Base-by-base conservation (phyloP, 2,888 invertebrate species). In the Lasioglossum oenotherae region DNA sequence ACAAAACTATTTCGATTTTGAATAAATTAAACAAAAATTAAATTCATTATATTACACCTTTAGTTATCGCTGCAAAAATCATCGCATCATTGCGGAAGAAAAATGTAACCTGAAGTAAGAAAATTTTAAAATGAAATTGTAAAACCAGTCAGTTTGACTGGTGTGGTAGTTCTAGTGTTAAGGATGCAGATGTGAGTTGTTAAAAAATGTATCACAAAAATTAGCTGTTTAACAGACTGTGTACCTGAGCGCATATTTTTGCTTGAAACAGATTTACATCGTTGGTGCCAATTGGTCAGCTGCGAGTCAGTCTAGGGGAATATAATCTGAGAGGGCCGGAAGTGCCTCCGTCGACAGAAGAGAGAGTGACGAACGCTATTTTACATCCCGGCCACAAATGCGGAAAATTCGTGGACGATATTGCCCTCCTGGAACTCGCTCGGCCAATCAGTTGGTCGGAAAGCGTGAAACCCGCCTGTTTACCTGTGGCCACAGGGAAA, bases 331-430 rank as follows among this genome's bases (percentile, higher is more conserved):
- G 96, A 0, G 95, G 96, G 49, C 95, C 95, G 19, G 96, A 96
- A 75, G 94, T 95, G 89, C 93, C 96, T 81, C 92, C 96, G 93
- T 94, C 96, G 91, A 89, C 94, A 95, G 92, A 96, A 94, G 93
- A 96, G 83, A 88, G 93, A 35, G 95, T 96, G 10, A 94, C 95
- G 19, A 95, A 95, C 81, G 96, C 98, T 44, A 94, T 97, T 74
- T 96, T 98, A 0, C 98, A 98, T 95, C 98, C 98, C 0, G 96
- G 97, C 38, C 98, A 98, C 95, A 96, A 96, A 93, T 97, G 97
- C 93, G 96, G 95, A 75, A 96, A 96, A 91, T 96, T 96, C n/a
- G 95, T 94, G 82, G 96, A 97, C 93, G 97, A 98, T 93, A 96
- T 98, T 89, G 98, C 98, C 2, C 96, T 98, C 23, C 94, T 98